Percentiles rank a stretch among this genome's conserved stretches.
phyloP scores from a whole-genome alignment of 2,888 invertebrate genomes.

The Acronicta leporina region DNA sequence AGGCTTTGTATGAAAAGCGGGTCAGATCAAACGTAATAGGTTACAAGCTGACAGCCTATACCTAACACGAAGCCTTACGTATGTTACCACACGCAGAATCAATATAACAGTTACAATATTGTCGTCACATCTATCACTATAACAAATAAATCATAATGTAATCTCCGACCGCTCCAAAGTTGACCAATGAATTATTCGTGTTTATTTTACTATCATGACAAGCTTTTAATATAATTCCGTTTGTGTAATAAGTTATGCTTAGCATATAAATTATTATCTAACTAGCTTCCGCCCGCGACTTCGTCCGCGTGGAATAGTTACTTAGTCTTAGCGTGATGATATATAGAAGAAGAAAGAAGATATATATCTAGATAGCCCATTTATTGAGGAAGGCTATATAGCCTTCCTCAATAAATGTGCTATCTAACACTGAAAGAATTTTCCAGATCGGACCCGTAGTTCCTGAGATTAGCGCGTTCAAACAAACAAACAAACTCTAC shows the following conservation, averaged over 20 bases:
- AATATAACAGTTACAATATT: slow-evolving; percentile 15
- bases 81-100: slow-evolving; percentile 5
- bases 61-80: not conserved
- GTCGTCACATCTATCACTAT: slow-evolving; percentile 27
- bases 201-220: slow-evolving; percentile 39
- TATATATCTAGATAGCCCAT: too few species aligned
- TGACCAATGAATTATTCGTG: slow-evolving; percentile 42
- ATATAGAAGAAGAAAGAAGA: too few species aligned
- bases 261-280: slow-evolving; percentile 20
- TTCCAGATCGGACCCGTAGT: too few species aligned
- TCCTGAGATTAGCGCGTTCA: too few species aligned
- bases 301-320: too few species aligned
- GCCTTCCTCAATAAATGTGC: too few species aligned
- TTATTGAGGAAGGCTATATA: too few species aligned
- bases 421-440: too few species aligned
- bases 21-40: not conserved
- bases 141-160: slow-evolving; percentile 38
- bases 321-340: too few species aligned
- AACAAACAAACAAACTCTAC: too few species aligned
- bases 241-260: slow-evolving; percentile 32
- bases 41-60: slow-evolving; percentile 1
- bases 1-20: not conserved
- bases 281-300: too few species aligned
- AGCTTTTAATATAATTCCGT: slow-evolving; percentile 27
- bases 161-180: slow-evolving; percentile 1